These are phyloP conservation scores for Ephestia elutella DNA, from an alignment of 1,140 invertebrate genomes.

Conservation along the genomic window DNA sequence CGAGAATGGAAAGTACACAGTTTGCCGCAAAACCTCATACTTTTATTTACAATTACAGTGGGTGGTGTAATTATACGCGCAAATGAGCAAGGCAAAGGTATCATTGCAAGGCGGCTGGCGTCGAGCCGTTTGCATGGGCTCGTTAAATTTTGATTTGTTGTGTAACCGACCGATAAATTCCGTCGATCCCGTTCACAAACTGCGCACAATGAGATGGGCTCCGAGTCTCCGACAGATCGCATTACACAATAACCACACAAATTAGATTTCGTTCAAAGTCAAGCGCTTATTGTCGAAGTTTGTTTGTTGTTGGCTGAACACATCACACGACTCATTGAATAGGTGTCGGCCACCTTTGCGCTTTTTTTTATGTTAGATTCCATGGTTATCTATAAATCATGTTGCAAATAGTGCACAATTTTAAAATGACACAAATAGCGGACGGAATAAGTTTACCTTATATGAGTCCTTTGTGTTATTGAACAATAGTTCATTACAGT, in stretches of 20 bases:
- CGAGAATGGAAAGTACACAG: constrained; percentile 15
- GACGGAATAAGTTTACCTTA: neutral
- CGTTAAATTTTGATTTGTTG: constrained; percentile 71
- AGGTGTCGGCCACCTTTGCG: constrained; percentile 50
- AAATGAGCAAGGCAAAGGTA: constrained; percentile 44
- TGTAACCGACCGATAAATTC: constrained; percentile 69
- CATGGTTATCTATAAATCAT: constrained; percentile 1
- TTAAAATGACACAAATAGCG: constrained; percentile 1
- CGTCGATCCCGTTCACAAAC: constrained; percentile 43
- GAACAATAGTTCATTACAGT: neutral
- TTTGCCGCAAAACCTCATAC: constrained; percentile 14
- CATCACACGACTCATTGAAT: constrained; percentile 57
- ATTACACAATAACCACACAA: constrained; percentile 71
- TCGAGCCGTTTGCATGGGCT: constrained; percentile 50
- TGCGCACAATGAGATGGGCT: constrained; percentile 34
- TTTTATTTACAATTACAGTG: constrained; percentile 31
- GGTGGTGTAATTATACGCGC: constrained; percentile 57
- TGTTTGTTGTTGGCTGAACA: constrained; percentile 61
- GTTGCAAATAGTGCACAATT: neutral
- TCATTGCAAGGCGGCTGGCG: constrained; percentile 37
- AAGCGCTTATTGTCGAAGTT: constrained; percentile 61
- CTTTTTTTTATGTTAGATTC: constrained; percentile 22
- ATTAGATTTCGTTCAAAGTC: constrained; percentile 72
- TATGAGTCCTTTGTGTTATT: neutral
- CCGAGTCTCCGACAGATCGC: constrained; percentile 37